Percentiles rank a stretch among this genome's conserved stretches.
phyloP scores from a whole-genome alignment of 1,140 invertebrate species.

The Cyclargus thomasi region DNA sequence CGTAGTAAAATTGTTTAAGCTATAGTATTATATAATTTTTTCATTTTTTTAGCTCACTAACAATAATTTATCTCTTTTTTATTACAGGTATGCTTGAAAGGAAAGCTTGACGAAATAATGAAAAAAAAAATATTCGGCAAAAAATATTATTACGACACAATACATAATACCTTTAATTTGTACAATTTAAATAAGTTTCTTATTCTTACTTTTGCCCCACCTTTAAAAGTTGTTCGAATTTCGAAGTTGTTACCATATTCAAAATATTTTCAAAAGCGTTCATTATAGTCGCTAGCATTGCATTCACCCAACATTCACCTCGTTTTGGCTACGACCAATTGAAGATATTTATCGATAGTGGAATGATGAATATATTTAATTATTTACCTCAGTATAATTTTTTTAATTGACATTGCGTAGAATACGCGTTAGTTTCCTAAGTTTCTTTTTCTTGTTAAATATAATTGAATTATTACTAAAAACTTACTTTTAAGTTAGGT shows the following conservation, averaged over 20 bases:
- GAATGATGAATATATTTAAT: conserved; percentile 16
- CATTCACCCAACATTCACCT: conserved; percentile 1
- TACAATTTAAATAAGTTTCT: conserved; percentile 49
- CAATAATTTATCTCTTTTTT: conserved; percentile 20
- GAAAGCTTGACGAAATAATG: conserved; percentile 40
- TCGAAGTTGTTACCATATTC: conserved; percentile 30
- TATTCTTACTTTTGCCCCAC: conserved; percentile 35
- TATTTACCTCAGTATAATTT: conserved; percentile 21
- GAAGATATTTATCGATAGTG: not conserved
- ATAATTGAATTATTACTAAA: conserved; percentile 35
- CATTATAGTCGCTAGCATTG: not conserved
- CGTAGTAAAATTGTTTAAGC: not conserved
- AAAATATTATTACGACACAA: conserved; percentile 34
- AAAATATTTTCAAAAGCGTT: not conserved
- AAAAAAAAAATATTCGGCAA: conserved; percentile 44
- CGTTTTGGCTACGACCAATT: not conserved
- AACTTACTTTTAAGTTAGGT: conserved; percentile 60
- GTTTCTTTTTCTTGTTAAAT: conserved; percentile 27
- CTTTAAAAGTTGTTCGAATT: conserved; percentile 29
- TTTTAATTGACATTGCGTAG: conserved; percentile 16
- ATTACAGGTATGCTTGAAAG: conserved; percentile 65
- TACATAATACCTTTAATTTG: conserved; percentile 36
- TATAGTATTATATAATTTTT: not conserved
- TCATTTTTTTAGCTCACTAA: not conserved
- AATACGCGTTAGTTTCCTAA: conserved; percentile 19